These are phyloP conservation scores for Sebastes matsubarae DNA, from an alignment of 2,797 vertebrate genomes.

Conservation along the genomic window DNA sequence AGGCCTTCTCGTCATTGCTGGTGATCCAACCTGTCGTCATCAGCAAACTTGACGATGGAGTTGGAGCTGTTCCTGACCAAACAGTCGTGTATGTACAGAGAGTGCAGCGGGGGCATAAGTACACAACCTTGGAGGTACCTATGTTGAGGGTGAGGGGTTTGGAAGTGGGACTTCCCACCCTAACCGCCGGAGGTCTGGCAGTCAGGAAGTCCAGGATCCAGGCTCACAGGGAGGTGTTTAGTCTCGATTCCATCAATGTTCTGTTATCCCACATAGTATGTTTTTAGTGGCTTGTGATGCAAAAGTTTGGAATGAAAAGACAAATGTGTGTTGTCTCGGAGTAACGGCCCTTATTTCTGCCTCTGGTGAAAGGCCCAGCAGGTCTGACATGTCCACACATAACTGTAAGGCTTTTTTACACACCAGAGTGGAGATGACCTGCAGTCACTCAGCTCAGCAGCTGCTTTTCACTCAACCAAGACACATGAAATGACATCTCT, in stretches of 20 bases:
- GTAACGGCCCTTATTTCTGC: neutral
- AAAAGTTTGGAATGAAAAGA: neutral
- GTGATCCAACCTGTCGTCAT: neutral
- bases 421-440: constrained; percentile 39
- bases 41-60: neutral
- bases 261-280: neutral
- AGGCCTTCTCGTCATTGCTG: neutral
- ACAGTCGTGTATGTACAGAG: neutral
- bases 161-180: neutral
- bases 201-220: neutral
- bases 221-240: neutral
- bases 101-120: neutral
- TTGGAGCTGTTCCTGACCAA: neutral
- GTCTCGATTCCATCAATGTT: neutral
- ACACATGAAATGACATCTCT: constrained; percentile 39
- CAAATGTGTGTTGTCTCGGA: neutral
- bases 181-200: neutral
- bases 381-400: constrained; percentile 8
- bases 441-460: constrained; percentile 48
- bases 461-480: constrained; percentile 40
- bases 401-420: constrained; percentile 3
- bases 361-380: constrained; percentile 31
- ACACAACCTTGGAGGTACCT: neutral
- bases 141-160: neutral
- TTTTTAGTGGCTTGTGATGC: neutral